Percentiles rank a stretch among this genome's conserved stretches.
Evolutionary conservation across 2,888 invertebrate genomes (phyloP).

Genomic region (Bibio marci): DNA sequence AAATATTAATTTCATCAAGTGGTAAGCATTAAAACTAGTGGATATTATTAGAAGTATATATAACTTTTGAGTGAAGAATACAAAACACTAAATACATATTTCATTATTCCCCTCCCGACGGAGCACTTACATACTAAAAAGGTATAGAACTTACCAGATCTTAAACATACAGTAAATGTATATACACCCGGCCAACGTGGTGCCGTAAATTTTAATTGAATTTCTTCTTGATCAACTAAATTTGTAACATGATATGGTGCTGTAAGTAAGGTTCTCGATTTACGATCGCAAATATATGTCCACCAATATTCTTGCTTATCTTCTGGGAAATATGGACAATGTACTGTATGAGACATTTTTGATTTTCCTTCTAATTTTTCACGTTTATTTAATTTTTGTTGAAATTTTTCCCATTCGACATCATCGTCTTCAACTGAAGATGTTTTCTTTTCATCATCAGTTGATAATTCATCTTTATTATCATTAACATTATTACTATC

Average conservation of each 20-base stretch:
- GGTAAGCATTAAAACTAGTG: too few relatives aligned
- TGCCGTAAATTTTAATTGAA: constrained; percentile 91
- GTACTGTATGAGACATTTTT: constrained; percentile 89
- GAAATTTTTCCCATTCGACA: constrained; percentile 83
- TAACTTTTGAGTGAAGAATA: too few relatives aligned
- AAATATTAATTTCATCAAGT: too few relatives aligned
- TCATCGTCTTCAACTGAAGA: constrained; percentile 52
- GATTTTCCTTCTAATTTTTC: constrained; percentile 88
- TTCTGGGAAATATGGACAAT: constrained; percentile 89
- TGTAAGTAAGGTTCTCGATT: constrained; percentile 77
- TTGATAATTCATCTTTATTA: constrained; percentile 30
- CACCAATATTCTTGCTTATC: constrained; percentile 99
- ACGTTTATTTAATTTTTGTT: constrained; percentile 68
- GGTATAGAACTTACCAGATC: constrained; percentile 41
- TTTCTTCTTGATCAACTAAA: constrained; percentile 74
- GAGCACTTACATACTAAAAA: too few relatives aligned
- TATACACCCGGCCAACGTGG: constrained; percentile 87
- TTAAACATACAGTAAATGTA: constrained; percentile 79
- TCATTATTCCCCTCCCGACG: too few relatives aligned
- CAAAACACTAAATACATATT: too few relatives aligned
- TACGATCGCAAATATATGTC: constrained; percentile 95
- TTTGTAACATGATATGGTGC: constrained; percentile 89
- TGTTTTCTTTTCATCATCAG: constrained; percentile 42
- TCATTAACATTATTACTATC: constrained; percentile 35
- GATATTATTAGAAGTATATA: too few relatives aligned